Evolutionary conservation across 2,797 vertebrate species (phyloP).

Genomic region (Halcyon leucocephala): DNA sequence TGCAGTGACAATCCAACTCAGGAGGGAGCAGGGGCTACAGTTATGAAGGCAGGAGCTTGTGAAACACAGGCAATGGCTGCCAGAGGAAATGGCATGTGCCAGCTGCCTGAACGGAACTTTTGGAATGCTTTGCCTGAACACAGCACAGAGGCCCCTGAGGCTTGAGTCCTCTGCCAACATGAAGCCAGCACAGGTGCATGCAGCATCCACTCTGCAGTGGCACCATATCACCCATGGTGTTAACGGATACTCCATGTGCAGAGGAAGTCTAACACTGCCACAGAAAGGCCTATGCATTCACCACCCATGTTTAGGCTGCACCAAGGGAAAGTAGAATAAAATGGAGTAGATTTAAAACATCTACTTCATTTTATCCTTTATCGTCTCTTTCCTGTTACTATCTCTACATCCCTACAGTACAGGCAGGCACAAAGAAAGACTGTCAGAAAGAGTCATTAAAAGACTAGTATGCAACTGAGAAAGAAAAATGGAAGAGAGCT

Average conservation of each 20-base stretch:
- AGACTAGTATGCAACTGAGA: background rate
- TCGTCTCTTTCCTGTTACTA: background rate
- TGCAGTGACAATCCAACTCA: background rate
- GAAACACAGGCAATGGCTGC: fast-evolving
- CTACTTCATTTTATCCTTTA: background rate
- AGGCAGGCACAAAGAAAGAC: background rate
- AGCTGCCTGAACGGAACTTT: background rate
- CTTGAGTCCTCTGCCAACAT: fast-evolving
- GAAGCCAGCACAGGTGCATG: fast-evolving
- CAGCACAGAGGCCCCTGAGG: background rate
- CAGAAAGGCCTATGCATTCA: background rate
- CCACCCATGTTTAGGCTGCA: fast-evolving
- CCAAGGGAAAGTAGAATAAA: background rate
- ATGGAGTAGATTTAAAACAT: background rate
- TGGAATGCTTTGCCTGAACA: fast-evolving
- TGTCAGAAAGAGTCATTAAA: background rate
- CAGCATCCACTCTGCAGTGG: background rate
- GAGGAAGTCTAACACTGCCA: background rate
- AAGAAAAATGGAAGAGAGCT: background rate
- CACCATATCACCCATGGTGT: fast-evolving
- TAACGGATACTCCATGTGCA: fast-evolving
- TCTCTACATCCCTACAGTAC: background rate
- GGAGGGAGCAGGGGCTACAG: background rate
- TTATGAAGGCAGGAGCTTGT: background rate
- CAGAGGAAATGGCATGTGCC: background rate